Percentiles rank a stretch among this genome's conserved stretches.
Evolutionary conservation across 2,888 invertebrate genomes (phyloP).

Genomic region (Slavum lentiscoides): DNA sequence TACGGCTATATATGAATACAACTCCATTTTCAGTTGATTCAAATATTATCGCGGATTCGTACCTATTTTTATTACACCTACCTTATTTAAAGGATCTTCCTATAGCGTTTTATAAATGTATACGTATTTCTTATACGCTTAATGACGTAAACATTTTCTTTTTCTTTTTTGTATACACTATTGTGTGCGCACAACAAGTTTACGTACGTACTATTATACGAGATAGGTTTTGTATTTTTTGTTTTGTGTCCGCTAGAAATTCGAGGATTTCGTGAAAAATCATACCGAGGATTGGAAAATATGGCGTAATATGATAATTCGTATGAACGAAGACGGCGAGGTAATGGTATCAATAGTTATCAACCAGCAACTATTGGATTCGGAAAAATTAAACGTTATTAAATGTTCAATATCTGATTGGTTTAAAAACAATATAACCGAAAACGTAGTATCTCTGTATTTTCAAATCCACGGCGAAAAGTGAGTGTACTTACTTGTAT

Average conservation of each 20-base stretch:
- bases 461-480: conserved; percentile 61
- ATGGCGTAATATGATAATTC: conserved; percentile 65
- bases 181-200: no score
- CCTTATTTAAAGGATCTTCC: no score
- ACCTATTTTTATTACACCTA: no score
- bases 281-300: conserved; percentile 60
- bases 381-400: conserved; percentile 59
- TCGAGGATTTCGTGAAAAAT: conserved; percentile 55
- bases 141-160: no score
- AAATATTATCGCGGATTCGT: no score
- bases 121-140: no score
- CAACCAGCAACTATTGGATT: conserved; percentile 59
- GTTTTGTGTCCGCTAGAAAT: conserved; percentile 47
- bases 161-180: no score
- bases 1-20: no score
- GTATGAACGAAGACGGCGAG: conserved; percentile 62
- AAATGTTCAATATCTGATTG: conserved; percentile 59
- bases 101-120: no score
- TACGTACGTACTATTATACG: no score
- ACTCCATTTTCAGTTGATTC: no score
- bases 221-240: not conserved
- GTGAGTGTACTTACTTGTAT: conserved; percentile 56
- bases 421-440: conserved; percentile 59
- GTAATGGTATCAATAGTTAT: conserved; percentile 63
- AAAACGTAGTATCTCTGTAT: conserved; percentile 61